Conservation (phyloP, 2,113 vertebrate species). For the Zeus faber region DNA sequence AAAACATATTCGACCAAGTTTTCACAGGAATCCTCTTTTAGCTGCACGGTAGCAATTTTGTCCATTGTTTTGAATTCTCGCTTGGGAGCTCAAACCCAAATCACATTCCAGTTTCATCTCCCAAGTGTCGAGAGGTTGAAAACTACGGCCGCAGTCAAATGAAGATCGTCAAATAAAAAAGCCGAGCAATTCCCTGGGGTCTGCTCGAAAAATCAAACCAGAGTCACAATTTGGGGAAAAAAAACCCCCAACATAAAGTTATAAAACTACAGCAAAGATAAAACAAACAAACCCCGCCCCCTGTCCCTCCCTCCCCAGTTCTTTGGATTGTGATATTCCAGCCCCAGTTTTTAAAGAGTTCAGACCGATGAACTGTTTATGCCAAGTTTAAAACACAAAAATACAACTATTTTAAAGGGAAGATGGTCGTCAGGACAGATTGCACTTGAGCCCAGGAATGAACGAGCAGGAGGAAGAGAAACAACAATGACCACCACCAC, state of each 20-base stretch:
- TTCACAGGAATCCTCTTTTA: slow-evolving; percentile 11
- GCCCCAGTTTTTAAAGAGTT: too few relatives aligned
- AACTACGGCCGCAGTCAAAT: slow-evolving; percentile 9
- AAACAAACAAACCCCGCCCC: too few relatives aligned
- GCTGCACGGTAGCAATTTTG: slow-evolving; percentile 44
- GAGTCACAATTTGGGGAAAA: slow-evolving; percentile 20
- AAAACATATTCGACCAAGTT: too few relatives aligned
- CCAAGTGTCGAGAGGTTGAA: slow-evolving; percentile 31
- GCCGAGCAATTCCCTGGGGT: too few relatives aligned
- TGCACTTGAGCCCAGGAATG: slow-evolving; percentile 92
- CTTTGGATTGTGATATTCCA: too few relatives aligned
- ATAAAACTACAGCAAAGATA: too few relatives aligned
- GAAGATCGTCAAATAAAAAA: too few relatives aligned
- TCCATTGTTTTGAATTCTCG: slow-evolving; percentile 17
- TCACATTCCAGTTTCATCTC: slow-evolving; percentile 50
- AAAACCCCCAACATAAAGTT: too few relatives aligned
- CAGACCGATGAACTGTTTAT: slow-evolving; percentile 34
- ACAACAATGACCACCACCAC: too few relatives aligned
- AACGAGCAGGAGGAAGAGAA: slow-evolving; percentile 77
- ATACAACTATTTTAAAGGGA: slow-evolving; percentile 27
- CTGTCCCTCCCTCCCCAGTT: too few relatives aligned
- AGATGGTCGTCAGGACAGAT: slow-evolving; percentile 73
- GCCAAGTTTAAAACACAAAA: too few relatives aligned
- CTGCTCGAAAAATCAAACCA: too few relatives aligned
- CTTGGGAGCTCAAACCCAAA: slow-evolving; percentile 7